Evolutionary conservation across 1,140 invertebrate species (phyloP), one percentile per base, ranked within the genome.

Genomic region (Lerema accius): DNA sequence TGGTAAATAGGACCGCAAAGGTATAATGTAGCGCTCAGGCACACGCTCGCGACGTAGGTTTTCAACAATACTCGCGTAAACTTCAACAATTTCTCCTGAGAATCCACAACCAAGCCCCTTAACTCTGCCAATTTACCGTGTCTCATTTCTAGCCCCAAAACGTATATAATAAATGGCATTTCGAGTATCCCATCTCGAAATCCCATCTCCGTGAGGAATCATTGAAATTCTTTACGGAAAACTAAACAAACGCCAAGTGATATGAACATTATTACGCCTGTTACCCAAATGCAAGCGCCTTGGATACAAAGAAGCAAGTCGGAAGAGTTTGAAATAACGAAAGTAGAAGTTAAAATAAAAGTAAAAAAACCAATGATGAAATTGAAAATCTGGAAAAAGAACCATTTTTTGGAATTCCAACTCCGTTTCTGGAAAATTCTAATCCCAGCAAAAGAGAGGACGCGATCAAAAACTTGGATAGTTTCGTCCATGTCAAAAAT

Each of bases 251-350:
- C 61, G 1, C 71, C 71, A 4, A 89, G 60, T 0, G 83, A 74
- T 15, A 88, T 86, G n/a, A 77, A 82, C 76, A 89, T 85, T 4
- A 89, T 85, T 0, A 84, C 73, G 7, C 82, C 83, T 0, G 84
- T 89, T 0, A 78, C 77, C 87, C 86, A 90, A 17, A 90, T 75
- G 55, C 82, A 84, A 37, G 80, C 76, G 0, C 83, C 86, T 67
- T 86, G 76, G 9, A 89, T 84, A 17, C 76, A 85, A 0, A 84
- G 5, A 4, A 81, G 55, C 0, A 87, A 40, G 46, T 90, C 67
- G 0, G 74, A 69, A 0, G 17, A 45, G 39, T 80, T 80, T 6
- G 58, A 58, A 4, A 82, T 26, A 0, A 89, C 75, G 64, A 85
- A 90, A 15, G 60, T 76, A 0, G 76, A 77, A 1, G 83, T 86